These are phyloP conservation scores for Phylloscopus whistleri DNA, from an alignment of 2,113 vertebrate species.

Conservation along the genomic window DNA sequence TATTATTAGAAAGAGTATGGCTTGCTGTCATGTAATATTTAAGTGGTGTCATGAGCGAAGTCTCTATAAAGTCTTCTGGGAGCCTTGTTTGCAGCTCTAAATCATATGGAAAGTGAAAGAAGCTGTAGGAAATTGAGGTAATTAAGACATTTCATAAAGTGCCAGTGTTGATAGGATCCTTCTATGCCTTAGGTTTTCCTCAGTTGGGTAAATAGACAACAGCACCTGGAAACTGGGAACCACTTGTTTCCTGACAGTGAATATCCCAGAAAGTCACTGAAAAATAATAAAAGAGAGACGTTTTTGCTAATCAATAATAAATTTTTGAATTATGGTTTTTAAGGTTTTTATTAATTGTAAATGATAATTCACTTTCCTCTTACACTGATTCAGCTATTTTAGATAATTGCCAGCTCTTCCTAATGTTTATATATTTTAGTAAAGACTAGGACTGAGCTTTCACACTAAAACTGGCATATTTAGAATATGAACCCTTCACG, in stretches of 20 bases:
- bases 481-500: not conserved
- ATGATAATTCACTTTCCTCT: not conserved
- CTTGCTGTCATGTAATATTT: not conserved
- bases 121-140: not conserved
- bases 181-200: not conserved
- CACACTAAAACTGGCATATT: not conserved
- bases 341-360: not conserved
- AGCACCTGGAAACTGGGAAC: not conserved
- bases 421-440: not conserved
- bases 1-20: slow-evolving; percentile 18
- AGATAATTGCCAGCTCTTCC: not conserved
- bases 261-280: not conserved
- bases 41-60: not conserved
- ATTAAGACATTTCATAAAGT: not conserved
- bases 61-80: not conserved
- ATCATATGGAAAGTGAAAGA: not conserved
- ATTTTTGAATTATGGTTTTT: not conserved
- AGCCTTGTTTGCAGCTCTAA: not conserved
- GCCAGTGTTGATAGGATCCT: not conserved
- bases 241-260: not conserved
- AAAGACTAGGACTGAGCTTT: not conserved
- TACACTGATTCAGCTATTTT: not conserved
- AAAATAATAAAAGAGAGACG: not conserved
- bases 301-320: not conserved
- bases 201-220: not conserved